Percentiles rank a stretch among this genome's conserved stretches.
phyloP scores from a whole-genome alignment of 1,140 invertebrate species.

The Drosophila grimshawi region DNA sequence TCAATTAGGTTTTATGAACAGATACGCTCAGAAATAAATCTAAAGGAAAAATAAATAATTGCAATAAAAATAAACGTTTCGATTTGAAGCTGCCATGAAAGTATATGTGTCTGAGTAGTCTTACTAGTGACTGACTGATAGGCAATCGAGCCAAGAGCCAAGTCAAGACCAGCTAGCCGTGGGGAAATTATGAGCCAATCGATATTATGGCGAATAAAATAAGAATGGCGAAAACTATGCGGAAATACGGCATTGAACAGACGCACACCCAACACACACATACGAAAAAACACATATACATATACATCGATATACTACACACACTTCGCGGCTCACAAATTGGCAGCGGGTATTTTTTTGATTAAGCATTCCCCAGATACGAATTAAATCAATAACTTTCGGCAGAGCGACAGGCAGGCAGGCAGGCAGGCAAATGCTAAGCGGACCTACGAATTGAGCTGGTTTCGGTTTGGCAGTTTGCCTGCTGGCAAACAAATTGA shows the following conservation, averaged over 20 bases:
- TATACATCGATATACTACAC: not conserved
- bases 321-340: conserved; percentile 47
- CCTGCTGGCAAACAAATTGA: conserved; percentile 72
- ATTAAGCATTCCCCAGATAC: conserved; percentile 81
- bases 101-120: conserved; percentile 2
- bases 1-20: no score
- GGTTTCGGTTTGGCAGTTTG: conserved; percentile 45
- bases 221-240: conserved; percentile 25
- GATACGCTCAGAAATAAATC: no score
- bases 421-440: conserved; percentile 40
- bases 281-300: conserved; percentile 23
- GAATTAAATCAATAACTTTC: conserved; percentile 80
- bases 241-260: conserved; percentile 21
- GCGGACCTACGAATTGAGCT: conserved; percentile 22
- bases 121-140: conserved; percentile 25
- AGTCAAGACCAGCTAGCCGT: conserved; percentile 34
- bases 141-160: conserved; percentile 28
- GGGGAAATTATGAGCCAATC: conserved; percentile 51
- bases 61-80: no score
- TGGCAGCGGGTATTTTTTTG: conserved; percentile 64
- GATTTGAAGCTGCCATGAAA: no score
- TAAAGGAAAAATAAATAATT: no score
- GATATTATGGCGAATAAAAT: conserved; percentile 31
- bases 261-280: conserved; percentile 23
- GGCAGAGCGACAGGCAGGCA: conserved; percentile 39